Evolutionary conservation across 2,113 vertebrate genomes (phyloP).

Genomic region (Cercocebus atys): DNA sequence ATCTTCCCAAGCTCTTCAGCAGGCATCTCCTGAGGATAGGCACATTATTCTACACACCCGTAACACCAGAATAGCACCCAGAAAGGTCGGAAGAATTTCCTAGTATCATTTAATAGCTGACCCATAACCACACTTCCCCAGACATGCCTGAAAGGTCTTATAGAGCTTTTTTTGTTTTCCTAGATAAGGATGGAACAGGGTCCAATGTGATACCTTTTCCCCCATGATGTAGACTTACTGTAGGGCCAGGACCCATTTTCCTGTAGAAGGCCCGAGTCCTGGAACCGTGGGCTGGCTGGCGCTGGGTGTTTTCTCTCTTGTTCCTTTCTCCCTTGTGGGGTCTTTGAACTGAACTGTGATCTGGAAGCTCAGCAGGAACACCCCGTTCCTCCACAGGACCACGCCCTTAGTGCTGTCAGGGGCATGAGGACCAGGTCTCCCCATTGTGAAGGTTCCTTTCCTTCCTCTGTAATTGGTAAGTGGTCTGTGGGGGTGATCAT

Average conservation of each 20-base stretch:
- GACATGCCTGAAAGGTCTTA: neutral
- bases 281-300: neutral
- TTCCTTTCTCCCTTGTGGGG: fast-evolving
- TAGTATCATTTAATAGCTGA: neutral
- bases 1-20: neutral
- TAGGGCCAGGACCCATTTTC: neutral
- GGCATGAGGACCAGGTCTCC: no score
- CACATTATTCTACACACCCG: fast-evolving
- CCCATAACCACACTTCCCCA: neutral
- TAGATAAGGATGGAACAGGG: neutral
- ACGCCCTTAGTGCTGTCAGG: neutral
- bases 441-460: neutral
- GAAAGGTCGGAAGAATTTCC: no score
- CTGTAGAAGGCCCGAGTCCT: no score
- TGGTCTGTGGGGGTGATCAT: neutral
- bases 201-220: neutral
- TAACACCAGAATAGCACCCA: neutral
- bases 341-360: neutral
- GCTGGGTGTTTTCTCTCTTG: neutral
- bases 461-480: neutral
- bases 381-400: neutral
- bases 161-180: neutral
- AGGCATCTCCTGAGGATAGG: neutral
- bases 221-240: neutral
- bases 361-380: neutral